These are phyloP conservation scores for Drosophila anomelani DNA, from an alignment of 2,888 invertebrate genomes.

Conservation along the genomic window DNA sequence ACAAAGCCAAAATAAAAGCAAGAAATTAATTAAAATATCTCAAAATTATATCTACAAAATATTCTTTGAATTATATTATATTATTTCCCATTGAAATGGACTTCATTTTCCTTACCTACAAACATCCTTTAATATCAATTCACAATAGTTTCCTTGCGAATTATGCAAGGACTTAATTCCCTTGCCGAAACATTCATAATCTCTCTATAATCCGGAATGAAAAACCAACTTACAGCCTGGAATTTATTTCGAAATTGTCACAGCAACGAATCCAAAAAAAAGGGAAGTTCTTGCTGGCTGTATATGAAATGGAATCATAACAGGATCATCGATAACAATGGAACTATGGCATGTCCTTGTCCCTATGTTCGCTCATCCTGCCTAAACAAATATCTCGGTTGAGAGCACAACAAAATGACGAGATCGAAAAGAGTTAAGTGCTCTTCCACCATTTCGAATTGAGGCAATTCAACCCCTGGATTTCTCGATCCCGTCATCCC, in stretches of 20 bases:
- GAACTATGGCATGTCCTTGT: conserved; percentile 38
- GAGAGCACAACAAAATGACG: conserved; percentile 35
- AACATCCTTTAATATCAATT: not conserved
- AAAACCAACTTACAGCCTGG: conserved; percentile 28
- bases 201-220: conserved; percentile 49
- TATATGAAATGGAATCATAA: conserved; percentile 69
- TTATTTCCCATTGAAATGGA: not conserved
- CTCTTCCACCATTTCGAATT: conserved; percentile 12
- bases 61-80: not conserved
- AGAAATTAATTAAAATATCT: not conserved
- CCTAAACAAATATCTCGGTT: conserved; percentile 68
- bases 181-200: conserved; percentile 38
- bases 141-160: conserved; percentile 5
- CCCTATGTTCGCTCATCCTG: conserved; percentile 21
- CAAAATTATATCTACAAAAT: not conserved
- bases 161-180: conserved; percentile 24
- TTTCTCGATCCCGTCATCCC: not conserved
- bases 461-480: not conserved
- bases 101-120: not conserved
- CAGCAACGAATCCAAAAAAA: conserved; percentile 5
- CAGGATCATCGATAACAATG: conserved; percentile 63
- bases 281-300: conserved; percentile 12
- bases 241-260: conserved; percentile 31
- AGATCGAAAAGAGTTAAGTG: conserved; percentile 28
- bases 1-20: not conserved